Evolutionary conservation across 1,140 invertebrate species (phyloP).

Genomic region (Rhyzopertha dominica): DNA sequence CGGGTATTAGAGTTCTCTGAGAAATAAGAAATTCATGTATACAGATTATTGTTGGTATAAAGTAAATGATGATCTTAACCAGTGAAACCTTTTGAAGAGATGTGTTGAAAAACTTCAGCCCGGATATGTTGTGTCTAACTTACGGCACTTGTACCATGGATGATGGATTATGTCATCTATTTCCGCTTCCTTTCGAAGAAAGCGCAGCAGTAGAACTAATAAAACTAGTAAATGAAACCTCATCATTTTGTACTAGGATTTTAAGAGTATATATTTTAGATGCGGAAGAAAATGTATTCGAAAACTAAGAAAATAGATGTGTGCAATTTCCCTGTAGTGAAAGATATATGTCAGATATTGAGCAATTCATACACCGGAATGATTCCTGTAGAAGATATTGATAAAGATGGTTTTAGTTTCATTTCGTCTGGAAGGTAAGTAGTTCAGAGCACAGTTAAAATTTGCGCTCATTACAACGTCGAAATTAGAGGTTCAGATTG

Average conservation of each 20-base stretch:
- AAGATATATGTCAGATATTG: conserved; percentile 6
- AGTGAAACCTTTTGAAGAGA: conserved; percentile 10
- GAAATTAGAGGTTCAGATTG: conserved; percentile 4
- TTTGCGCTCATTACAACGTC: neutral
- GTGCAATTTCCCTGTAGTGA: conserved; percentile 2
- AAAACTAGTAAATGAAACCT: neutral
- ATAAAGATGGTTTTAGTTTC: conserved; percentile 8
- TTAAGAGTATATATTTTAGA: no score
- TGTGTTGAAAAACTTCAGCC: conserved; percentile 5
- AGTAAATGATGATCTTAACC: no score
- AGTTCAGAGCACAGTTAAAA: neutral
- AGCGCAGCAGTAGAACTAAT: neutral
- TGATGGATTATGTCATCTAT: conserved; percentile 5
- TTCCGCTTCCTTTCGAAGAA: neutral
- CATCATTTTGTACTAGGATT: no score
- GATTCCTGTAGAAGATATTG: conserved; percentile 1
- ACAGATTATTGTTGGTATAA: no score
- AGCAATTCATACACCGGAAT: conserved; percentile 2
- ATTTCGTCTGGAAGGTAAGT: conserved; percentile 7
- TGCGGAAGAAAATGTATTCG: no score
- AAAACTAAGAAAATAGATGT: conserved; percentile 2
- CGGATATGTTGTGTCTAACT: conserved; percentile 8
- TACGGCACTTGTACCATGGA: conserved; percentile 9
- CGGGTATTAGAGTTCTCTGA: no score
- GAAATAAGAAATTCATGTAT: no score